These are phyloP conservation scores for Bombus breviceps DNA, from an alignment of 1,140 invertebrate genomes.

Conservation along the genomic window DNA sequence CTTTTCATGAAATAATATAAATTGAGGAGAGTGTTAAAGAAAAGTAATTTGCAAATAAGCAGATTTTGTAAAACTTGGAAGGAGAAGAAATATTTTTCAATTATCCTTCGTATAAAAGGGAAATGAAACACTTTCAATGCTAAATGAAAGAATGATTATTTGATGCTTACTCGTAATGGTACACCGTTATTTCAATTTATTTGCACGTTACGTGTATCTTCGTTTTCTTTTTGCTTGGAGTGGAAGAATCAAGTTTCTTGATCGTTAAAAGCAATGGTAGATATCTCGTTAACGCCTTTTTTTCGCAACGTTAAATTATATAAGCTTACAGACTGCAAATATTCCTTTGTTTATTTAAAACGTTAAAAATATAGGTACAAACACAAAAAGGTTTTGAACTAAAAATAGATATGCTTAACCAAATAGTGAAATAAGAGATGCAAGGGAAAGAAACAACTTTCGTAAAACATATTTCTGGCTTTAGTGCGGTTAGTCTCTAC, in stretches of 20 bases:
- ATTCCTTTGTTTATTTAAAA: background rate
- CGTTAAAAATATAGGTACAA: background rate
- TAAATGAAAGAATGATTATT: background rate
- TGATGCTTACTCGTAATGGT: background rate
- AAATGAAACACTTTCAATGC: background rate
- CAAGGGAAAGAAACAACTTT: no score
- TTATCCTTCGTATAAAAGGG: background rate
- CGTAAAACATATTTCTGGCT: no score
- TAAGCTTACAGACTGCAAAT: background rate
- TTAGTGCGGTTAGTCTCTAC: no score
- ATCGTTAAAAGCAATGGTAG: slow-evolving; percentile 17
- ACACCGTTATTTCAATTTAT: slow-evolving; percentile 15
- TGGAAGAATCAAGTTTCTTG: slow-evolving; percentile 12
- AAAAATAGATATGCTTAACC: no score
- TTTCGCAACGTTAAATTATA: background rate
- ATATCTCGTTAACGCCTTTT: background rate
- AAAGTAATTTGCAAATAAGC: background rate
- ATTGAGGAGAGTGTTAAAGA: no score
- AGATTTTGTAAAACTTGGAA: background rate
- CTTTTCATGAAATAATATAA: no score
- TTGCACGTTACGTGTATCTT: background rate
- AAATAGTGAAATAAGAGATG: no score
- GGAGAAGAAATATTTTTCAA: background rate
- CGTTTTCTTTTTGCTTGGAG: background rate
- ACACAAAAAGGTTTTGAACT: no score